phyloP scores from a whole-genome alignment of 1,140 invertebrate genomes.

The Tachypleus tridentatus region DNA sequence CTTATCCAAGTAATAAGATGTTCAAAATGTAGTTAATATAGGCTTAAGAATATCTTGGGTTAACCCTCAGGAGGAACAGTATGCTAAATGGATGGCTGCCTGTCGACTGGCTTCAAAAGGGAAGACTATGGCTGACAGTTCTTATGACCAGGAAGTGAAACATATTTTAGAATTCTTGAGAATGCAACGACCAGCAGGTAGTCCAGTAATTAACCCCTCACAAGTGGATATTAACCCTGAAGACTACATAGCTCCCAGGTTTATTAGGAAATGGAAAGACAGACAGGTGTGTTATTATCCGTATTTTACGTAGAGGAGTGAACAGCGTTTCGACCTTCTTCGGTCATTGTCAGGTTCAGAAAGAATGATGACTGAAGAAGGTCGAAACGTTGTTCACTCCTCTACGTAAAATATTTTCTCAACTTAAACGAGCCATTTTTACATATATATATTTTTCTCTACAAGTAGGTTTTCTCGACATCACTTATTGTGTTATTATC shows the following conservation, averaged over 20 bases:
- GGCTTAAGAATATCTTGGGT: neutral
- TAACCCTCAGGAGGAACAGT: conserved; percentile 73
- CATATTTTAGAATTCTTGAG: conserved; percentile 75
- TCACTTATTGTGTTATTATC: no score
- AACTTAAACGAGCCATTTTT: no score
- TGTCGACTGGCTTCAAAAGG: conserved; percentile 89
- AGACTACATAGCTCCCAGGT: conserved; percentile 80
- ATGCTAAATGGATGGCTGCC: conserved; percentile 97
- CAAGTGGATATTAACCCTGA: conserved; percentile 68
- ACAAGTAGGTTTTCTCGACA: no score
- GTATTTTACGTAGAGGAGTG: no score
- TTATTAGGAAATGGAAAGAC: conserved; percentile 58
- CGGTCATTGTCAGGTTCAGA: no score
- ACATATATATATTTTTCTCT: no score
- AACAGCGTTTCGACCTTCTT: no score
- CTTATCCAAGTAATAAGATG: no score
- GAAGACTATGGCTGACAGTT: conserved; percentile 79
- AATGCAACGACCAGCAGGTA: conserved; percentile 73
- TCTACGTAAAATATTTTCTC: no score
- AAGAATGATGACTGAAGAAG: no score
- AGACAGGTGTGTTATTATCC: conserved; percentile 39
- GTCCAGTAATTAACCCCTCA: conserved; percentile 56
- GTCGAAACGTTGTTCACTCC: no score
- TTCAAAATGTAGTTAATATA: no score
- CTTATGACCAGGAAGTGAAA: conserved; percentile 82